Percentiles rank a stretch among this genome's conserved stretches.
Evolutionary conservation across 2,888 invertebrate species (phyloP).

Genomic region (Zaprionus bogoriensis): DNA sequence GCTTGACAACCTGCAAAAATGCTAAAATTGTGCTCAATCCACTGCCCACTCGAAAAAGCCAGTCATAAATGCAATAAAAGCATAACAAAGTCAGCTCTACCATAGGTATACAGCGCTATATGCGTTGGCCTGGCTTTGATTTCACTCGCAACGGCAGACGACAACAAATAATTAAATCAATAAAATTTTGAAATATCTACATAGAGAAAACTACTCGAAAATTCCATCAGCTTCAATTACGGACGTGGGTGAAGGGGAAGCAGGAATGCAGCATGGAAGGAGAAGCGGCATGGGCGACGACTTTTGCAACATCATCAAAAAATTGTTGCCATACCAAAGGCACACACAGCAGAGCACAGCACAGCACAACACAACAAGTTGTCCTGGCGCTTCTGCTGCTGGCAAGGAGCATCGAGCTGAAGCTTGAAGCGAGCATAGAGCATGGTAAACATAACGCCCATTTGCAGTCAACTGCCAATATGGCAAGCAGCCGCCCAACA

Average conservation of each 20-base stretch:
- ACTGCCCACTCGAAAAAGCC: constrained; percentile 19
- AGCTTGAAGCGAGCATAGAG: too few species aligned
- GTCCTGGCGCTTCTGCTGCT: constrained; percentile 35
- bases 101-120: neutral
- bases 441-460: constrained; percentile 71
- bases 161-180: constrained; percentile 70
- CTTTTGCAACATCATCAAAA: constrained; percentile 75
- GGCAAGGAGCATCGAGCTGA: constrained; percentile 34
- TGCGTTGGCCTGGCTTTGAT: constrained; percentile 29
- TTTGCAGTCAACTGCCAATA: constrained; percentile 76
- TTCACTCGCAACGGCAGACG: constrained; percentile 34
- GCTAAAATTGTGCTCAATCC: constrained; percentile 6
- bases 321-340: constrained; percentile 62
- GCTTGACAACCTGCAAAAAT: too few species aligned
- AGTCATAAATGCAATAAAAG: constrained; percentile 26
- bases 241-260: neutral
- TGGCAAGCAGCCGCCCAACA: constrained; percentile 60
- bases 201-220: constrained; percentile 62
- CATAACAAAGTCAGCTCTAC: neutral
- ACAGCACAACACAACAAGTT: constrained; percentile 47
- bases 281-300: constrained; percentile 24
- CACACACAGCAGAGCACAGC: too few species aligned
- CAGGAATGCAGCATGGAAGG: constrained; percentile 3
- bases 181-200: constrained; percentile 69
- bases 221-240: constrained; percentile 75